These are phyloP conservation scores for Opisthocomus hoazin DNA, from an alignment of 2,113 vertebrate genomes.

Conservation along the genomic window DNA sequence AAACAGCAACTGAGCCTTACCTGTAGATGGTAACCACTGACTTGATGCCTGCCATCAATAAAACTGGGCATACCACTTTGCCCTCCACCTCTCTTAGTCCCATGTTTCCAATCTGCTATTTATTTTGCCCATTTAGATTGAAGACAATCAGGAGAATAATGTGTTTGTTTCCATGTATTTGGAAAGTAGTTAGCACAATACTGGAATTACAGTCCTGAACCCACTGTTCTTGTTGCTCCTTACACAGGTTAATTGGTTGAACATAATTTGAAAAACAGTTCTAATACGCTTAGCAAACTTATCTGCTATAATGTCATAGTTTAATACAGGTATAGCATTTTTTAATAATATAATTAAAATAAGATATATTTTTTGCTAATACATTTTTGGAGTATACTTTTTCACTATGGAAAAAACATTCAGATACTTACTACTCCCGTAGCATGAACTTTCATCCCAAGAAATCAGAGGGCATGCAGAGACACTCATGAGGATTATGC, in stretches of 20 bases:
- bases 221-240: not conserved
- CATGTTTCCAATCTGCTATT: not conserved
- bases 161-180: not conserved
- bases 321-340: rapidly evolving
- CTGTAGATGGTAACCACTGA: not conserved
- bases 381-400: not conserved
- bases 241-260: not conserved
- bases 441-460: not conserved
- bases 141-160: not conserved
- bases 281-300: not conserved
- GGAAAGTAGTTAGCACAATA: not conserved
- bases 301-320: not conserved
- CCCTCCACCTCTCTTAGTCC: not conserved
- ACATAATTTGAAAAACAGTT: not conserved
- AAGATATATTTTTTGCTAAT: not conserved
- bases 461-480: not conserved
- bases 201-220: not conserved
- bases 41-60: not conserved
- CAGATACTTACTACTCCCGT: not conserved
- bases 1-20: not conserved
- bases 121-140: not conserved
- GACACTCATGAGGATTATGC: not conserved
- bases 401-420: not conserved
- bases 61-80: rapidly evolving
- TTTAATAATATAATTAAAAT: not conserved